Base-by-base conservation (phyloP, 2,888 invertebrate species). In the Conomelus anceps region DNA sequence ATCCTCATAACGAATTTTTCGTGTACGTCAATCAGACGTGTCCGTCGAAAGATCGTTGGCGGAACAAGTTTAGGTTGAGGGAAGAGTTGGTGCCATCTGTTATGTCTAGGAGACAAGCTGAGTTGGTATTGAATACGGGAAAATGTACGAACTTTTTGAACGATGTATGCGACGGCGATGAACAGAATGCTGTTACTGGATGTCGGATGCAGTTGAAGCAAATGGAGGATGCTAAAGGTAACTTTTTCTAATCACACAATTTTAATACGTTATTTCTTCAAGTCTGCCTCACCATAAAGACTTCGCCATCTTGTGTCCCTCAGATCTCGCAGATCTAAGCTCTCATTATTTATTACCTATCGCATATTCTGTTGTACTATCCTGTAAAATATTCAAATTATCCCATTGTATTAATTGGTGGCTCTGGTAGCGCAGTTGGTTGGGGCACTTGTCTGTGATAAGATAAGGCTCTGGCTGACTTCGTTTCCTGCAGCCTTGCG, bases 91-190 rank as follows among this genome's bases (percentile, higher is more conserved):
- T 99, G 90, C 99, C 99, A 1, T 96, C 97, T 89, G 99, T 99
- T 93, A 97, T 99, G 92, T 95, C 96, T 4, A 95, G 95, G 92
- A 95, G 96, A 91, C 97, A 98, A 93, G 98, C 98, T 0, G 96
- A 96, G 90, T 97, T 97, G 94, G 98, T 99, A 92, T 94, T 99
- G 85, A 96, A 98, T 23, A 98, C 98, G 0, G 99, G 99, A 89
- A 99, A 99, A 93, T 98, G 98, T 92, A 98, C 99, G 89, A 98
- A 99, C 94, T 99, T 98, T 93, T 95, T 99, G 92, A 95, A 98
- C 22, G 97, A 98, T 93, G 97, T 99, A 88, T 99, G 99, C 93
- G 96, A 97, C 91, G 97, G 99, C 93, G 96, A 97, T 91, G 97
- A 98, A 93, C 95, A 95, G 91, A 95, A 96, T 0, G 95, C 96